Base-by-base conservation (phyloP, 2,888 invertebrate genomes). In the Ariolimax columbianus region DNA sequence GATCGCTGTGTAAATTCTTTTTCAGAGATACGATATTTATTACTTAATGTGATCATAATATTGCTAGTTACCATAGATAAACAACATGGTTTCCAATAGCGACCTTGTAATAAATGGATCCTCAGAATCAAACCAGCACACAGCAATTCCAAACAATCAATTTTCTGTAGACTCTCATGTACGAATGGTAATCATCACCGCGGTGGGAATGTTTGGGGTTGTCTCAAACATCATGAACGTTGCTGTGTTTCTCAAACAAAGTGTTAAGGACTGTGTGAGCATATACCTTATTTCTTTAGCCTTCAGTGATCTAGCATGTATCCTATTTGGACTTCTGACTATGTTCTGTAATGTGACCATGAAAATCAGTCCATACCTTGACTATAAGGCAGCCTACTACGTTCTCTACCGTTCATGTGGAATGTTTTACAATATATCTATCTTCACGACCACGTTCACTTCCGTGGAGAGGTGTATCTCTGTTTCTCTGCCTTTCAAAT, bases 401-500 rank as follows among this genome's bases (percentile, higher is more conserved):
- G 30, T 51, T 3, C 9, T 75, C 30, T 47, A 51, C 51, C 51
- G 51, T 38, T 4, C 30, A 0, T 43, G 75, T 30, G 51, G 33
- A 3, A 75, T 75, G 47, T 75, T 75, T 51, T 47, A 47, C 1
- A 33, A 30, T n/a, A 51, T 75, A 14, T 75, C 75, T 17, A 75
- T 30, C 1, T 30, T 51, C 3, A 75, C 40, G 6, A 75, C 75
- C 0, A 26, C 75, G 0, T 51, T 47, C n/a, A 75, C 30, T 33
- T 75, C 75, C 0, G 9, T 75, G 30, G 51, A 75, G 30, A 43
- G 75, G 19, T 75, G 75, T 75, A 9, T 75, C 14, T 75, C 30
- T 47, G 75, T 75, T 19, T 75, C 47, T 30, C 4, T 75, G n/a
- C 75, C 75, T n/a, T 51, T 75, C 9, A 43, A 75, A 47, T 47